Conservation (phyloP, 1,140 invertebrate genomes). For the Drosophila ironensis region DNA sequence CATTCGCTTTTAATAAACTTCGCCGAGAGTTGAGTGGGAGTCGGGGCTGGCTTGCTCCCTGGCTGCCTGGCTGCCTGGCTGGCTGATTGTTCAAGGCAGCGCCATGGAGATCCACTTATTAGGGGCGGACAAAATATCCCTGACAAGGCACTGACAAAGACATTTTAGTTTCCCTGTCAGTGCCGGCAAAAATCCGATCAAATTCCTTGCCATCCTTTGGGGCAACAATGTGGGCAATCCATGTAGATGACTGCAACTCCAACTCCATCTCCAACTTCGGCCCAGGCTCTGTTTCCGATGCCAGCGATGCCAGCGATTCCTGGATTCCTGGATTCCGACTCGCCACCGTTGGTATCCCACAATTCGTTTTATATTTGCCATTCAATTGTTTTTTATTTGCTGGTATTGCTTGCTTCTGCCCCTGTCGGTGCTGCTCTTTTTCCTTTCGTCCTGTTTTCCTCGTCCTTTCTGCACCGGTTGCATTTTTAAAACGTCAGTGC, state of each 20-base stretch:
- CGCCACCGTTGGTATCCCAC: constrained; percentile 24
- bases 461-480: constrained; percentile 39
- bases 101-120: background rate
- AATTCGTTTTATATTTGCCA: constrained; percentile 55
- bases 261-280: too few species aligned
- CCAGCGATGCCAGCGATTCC: background rate
- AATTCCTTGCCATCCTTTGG: background rate
- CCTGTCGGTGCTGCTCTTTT: background rate
- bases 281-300: too few species aligned
- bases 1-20: constrained; percentile 72
- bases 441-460: background rate
- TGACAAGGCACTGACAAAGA: constrained; percentile 46
- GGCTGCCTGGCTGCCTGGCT: too few species aligned
- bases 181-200: background rate
- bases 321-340: background rate
- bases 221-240: constrained; percentile 19
- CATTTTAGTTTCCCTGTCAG: constrained; percentile 17
- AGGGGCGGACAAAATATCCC: constrained; percentile 31
- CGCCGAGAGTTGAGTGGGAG: background rate
- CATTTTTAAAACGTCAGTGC: constrained; percentile 38
- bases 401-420: constrained; percentile 23
- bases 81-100: too few species aligned
- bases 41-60: background rate
- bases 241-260: constrained; percentile 14
- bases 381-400: constrained; percentile 52